Percentiles rank a stretch among this genome's conserved stretches.
Evolutionary conservation across 2,888 invertebrate genomes (phyloP).

Genomic region (Synanthedon vespiformis): DNA sequence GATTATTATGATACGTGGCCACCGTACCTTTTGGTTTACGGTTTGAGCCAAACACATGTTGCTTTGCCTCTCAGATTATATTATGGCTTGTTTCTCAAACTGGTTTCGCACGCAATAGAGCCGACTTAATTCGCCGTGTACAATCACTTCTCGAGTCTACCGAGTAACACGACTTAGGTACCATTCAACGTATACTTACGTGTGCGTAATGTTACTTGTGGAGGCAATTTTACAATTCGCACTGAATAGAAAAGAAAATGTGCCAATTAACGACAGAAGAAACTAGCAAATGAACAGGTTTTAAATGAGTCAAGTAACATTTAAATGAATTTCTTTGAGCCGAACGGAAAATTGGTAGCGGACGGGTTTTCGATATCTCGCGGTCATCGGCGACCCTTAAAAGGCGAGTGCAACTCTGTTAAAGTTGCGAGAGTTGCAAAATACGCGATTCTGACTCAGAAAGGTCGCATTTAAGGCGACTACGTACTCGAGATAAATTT

Average conservation of each 20-base stretch:
- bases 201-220: too few species aligned
- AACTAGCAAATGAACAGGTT: too few species aligned
- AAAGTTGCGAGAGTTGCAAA: conserved; percentile 21
- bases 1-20: too few species aligned
- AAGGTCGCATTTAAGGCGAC: conserved; percentile 11
- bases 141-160: conserved; percentile 6
- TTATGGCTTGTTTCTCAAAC: conserved; percentile 13
- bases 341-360: conserved; percentile 9
- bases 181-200: too few species aligned
- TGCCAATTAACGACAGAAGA: too few species aligned
- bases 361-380: conserved; percentile 11
- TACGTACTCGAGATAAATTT: too few species aligned
- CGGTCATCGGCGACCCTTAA: conserved; percentile 29
- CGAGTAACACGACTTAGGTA: background rate
- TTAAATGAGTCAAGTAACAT: conserved; percentile 8
- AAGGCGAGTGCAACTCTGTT: conserved; percentile 27
- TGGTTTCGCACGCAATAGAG: conserved; percentile 26
- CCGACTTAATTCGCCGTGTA: conserved; percentile 16
- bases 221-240: too few species aligned
- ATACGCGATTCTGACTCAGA: conserved; percentile 34
- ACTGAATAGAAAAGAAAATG: too few species aligned
- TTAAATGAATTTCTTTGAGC: conserved; percentile 10
- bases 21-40: too few species aligned
- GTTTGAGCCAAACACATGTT: background rate
- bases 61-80: background rate